Percentiles rank a stretch among this genome's conserved stretches.
Evolutionary conservation across 2,888 invertebrate species (phyloP).

Genomic region (Tetragnatha montana): DNA sequence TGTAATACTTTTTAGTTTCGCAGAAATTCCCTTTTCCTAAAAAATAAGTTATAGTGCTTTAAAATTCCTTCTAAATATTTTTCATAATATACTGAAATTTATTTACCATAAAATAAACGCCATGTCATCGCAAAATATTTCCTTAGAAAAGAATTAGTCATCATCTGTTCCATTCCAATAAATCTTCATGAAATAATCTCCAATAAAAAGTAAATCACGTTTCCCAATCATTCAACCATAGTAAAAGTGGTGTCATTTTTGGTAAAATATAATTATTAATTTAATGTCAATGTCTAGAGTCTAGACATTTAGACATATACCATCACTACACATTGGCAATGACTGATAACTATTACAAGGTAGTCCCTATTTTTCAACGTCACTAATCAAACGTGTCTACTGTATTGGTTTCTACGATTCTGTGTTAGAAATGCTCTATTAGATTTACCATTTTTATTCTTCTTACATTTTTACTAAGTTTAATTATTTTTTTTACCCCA

Average conservation of each 20-base stretch:
- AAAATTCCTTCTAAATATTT: too few species aligned
- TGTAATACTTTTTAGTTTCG: too few species aligned
- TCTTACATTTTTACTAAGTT: too few species aligned
- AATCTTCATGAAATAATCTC: neutral
- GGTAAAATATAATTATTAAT: neutral
- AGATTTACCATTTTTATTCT: slow-evolving; percentile 11
- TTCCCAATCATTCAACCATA: neutral
- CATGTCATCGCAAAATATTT: too few species aligned
- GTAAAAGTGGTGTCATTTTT: neutral
- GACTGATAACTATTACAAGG: neutral
- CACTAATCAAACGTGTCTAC: neutral
- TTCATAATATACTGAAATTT: too few species aligned
- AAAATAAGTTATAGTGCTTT: too few species aligned
- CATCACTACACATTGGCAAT: neutral
- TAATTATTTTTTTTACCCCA: too few species aligned
- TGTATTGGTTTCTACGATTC: neutral
- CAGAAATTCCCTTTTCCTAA: too few species aligned
- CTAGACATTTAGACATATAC: neutral
- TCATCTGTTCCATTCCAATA: neutral
- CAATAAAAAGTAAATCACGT: neutral
- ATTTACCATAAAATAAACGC: too few species aligned
- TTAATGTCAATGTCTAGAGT: neutral
- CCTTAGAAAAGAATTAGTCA: neutral
- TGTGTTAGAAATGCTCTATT: slow-evolving; percentile 6
- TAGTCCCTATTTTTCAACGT: neutral